A percentile compares a stretch with the other conserved stretches of the same genome.
These are phyloP conservation scores for Melieria omissa DNA, from an alignment of 2,888 invertebrate genomes.

Conservation along the genomic window DNA sequence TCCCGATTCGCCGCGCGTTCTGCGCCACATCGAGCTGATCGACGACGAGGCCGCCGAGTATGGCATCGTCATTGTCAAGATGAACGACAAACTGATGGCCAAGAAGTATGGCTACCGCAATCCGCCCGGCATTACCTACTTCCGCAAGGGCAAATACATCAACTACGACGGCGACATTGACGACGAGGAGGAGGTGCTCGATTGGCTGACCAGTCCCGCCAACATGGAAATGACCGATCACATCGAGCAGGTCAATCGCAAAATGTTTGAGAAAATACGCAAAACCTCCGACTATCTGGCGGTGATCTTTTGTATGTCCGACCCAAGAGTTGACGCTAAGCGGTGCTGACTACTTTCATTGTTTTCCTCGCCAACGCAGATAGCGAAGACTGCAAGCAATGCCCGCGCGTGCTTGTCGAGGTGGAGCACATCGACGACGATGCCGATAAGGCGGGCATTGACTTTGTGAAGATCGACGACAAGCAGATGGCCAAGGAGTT, in stretches of 20 bases:
- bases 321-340: background rate
- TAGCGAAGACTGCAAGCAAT: conserved; percentile 95
- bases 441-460: conserved; percentile 88
- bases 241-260: conserved; percentile 89
- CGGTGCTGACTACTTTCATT: conserved; percentile 39
- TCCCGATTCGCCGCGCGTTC: conserved; percentile 79
- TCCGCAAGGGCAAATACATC: conserved; percentile 87
- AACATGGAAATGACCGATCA: conserved; percentile 95
- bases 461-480: conserved; percentile 93
- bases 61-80: conserved; percentile 90
- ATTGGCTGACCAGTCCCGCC: conserved; percentile 92
- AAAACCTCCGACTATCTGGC: conserved; percentile 90
- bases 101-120: conserved; percentile 92
- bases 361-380: conserved; percentile 69
- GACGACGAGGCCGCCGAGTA: conserved; percentile 93
- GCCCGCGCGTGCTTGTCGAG: conserved; percentile 85
- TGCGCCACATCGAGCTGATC: conserved; percentile 88
- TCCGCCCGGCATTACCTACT: conserved; percentile 91
- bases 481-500: conserved; percentile 86
- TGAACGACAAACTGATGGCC: conserved; percentile 88
- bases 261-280: conserved; percentile 93
- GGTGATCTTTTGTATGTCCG: conserved; percentile 89
- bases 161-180: conserved; percentile 94
- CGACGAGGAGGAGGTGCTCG: conserved; percentile 86
- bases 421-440: conserved; percentile 95